These are phyloP conservation scores for Clarias gariepinus DNA, from an alignment of 2,113 vertebrate genomes.

Conservation along the genomic window DNA sequence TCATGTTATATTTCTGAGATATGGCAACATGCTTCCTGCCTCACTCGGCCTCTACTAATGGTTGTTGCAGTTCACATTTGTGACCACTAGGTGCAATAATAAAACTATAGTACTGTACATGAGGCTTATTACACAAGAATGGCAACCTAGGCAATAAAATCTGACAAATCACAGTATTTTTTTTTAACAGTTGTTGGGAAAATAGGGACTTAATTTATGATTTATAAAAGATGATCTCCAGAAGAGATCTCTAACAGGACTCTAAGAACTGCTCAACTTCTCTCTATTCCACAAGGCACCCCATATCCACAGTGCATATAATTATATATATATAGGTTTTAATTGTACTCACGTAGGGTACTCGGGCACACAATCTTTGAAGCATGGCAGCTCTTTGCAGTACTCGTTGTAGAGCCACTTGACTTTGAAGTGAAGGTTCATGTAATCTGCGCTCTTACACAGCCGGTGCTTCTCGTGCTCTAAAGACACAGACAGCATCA, in stretches of 20 bases:
- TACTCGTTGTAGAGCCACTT: constrained; percentile 99
- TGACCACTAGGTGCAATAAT: not conserved
- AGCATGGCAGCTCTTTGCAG: constrained; percentile 87
- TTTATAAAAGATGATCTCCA: not conserved
- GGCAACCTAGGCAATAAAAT: not conserved
- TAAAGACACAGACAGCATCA: constrained; percentile 59
- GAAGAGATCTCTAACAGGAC: not conserved
- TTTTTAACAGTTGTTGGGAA: not conserved
- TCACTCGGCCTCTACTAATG: not conserved
- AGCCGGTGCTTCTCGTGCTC: constrained; percentile 92
- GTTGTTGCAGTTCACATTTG: not conserved
- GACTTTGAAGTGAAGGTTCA: constrained; percentile 99
- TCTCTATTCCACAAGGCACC: not conserved
- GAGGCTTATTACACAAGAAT: not conserved
- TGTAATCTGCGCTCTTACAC: constrained; percentile 97
- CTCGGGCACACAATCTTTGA: constrained; percentile 89
- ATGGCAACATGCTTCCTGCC: not conserved
- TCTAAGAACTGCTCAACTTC: not conserved
- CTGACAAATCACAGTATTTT: not conserved
- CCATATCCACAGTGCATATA: not conserved
- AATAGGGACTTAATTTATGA: too few relatives aligned
- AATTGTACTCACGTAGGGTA: constrained; percentile 87
- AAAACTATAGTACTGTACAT: not conserved
- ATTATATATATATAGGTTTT: not conserved
- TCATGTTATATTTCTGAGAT: too few relatives aligned